phyloP scores from a whole-genome alignment of 1,140 invertebrate genomes.

The Acromyrmex echinatior region DNA sequence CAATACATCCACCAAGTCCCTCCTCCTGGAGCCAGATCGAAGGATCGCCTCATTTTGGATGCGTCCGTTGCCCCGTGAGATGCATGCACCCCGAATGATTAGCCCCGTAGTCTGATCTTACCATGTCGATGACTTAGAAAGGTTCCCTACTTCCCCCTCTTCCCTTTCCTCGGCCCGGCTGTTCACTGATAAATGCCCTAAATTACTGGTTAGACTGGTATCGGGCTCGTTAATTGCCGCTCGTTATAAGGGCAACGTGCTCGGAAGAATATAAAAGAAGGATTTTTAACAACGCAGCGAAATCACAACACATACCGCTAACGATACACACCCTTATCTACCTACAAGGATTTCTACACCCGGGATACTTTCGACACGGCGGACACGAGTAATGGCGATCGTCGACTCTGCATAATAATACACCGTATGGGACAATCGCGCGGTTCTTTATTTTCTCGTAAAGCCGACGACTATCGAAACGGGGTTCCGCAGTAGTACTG shows the following conservation, averaged over 20 bases:
- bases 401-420: conserved; percentile 45
- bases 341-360: conserved; percentile 6
- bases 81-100: conserved; percentile 64
- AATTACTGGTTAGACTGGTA: conserved; percentile 71
- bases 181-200: conserved; percentile 71
- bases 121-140: conserved; percentile 69
- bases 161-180: neutral
- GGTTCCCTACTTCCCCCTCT: conserved; percentile 16
- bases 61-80: conserved; percentile 50
- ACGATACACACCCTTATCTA: conserved; percentile 23
- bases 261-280: conserved; percentile 30
- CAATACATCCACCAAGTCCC: neutral
- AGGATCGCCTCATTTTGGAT: conserved; percentile 65
- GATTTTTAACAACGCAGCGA: conserved; percentile 37
- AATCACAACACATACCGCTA: conserved; percentile 31
- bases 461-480: conserved; percentile 19
- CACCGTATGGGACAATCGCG: conserved; percentile 20
- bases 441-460: conserved; percentile 43
- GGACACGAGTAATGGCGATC: conserved; percentile 36
- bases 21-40: neutral
- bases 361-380: conserved; percentile 21
- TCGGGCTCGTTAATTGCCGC: conserved; percentile 76
- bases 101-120: conserved; percentile 50
- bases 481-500: neutral
- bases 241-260: conserved; percentile 74